A percentile compares a stretch with the other conserved stretches of the same genome.
Conservation (phyloP, 2,113 vertebrate genomes). For the Vanacampus margaritifer region DNA sequence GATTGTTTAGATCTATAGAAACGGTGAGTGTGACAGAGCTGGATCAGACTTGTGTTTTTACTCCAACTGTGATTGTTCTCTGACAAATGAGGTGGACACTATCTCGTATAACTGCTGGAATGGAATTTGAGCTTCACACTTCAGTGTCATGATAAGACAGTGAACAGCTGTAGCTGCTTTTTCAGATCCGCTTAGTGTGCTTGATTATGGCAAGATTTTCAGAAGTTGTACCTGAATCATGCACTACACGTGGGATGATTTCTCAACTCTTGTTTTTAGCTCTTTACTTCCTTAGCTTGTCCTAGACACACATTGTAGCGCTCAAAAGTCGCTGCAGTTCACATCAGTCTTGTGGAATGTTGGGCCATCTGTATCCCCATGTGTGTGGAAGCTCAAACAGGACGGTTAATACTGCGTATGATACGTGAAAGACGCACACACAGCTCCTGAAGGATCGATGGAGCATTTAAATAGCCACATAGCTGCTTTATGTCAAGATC, state of each 20-base stretch:
- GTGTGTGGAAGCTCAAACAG: constrained; percentile 42
- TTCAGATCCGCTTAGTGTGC: constrained; percentile 10
- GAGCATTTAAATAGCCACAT: constrained; percentile 36
- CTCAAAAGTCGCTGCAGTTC: constrained; percentile 21
- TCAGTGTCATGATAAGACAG: constrained; percentile 22
- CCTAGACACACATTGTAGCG: constrained; percentile 7
- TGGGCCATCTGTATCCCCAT: constrained; percentile 42
- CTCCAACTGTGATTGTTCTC: constrained; percentile 57
- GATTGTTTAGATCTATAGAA: constrained; percentile 14
- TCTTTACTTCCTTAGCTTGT: neutral
- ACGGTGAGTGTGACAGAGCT: constrained; percentile 17
- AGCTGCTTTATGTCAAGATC: constrained; percentile 36
- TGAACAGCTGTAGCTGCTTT: constrained; percentile 29
- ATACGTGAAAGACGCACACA: constrained; percentile 13
- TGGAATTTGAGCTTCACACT: constrained; percentile 47
- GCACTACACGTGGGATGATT: constrained; percentile 23
- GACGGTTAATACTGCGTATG: constrained; percentile 30
- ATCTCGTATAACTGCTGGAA: constrained; percentile 27
- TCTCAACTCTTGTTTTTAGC: neutral
- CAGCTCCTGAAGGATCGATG: constrained; percentile 48
- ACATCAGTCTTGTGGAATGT: constrained; percentile 46
- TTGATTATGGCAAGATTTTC: neutral
- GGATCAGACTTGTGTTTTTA: constrained; percentile 40
- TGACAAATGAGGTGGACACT: constrained; percentile 44
- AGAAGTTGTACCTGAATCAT: constrained; percentile 14